Evolutionary conservation across 1,140 invertebrate genomes (phyloP).

Genomic region (Lordiphosa stackelbergi): DNA sequence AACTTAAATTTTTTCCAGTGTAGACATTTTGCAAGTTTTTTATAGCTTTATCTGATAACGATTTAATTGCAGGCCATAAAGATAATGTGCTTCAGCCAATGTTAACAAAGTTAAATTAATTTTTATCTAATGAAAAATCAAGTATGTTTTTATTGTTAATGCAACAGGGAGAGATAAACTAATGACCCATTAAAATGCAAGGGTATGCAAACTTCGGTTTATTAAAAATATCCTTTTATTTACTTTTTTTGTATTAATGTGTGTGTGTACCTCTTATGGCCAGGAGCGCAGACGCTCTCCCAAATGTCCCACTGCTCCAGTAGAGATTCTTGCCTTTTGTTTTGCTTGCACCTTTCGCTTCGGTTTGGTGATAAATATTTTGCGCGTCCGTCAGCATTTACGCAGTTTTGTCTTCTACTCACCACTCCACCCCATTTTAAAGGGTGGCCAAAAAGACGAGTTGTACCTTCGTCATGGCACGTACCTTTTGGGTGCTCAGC

Average conservation of each 20-base stretch:
- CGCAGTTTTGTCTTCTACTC: conserved; percentile 19
- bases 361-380: not conserved
- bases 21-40: too few relatives aligned
- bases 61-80: too few relatives aligned
- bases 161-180: too few relatives aligned
- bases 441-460: conserved; percentile 1
- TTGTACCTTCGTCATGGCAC: not conserved
- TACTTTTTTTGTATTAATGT: not conserved
- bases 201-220: too few relatives aligned
- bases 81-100: too few relatives aligned
- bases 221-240: not conserved
- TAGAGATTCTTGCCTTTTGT: conserved; percentile 26
- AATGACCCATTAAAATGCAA: too few relatives aligned
- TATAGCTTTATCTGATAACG: too few relatives aligned
- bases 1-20: too few relatives aligned
- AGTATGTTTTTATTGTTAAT: too few relatives aligned
- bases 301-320: not conserved
- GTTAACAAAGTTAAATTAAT: too few relatives aligned
- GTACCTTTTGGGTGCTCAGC: not conserved
- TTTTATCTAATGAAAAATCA: too few relatives aligned
- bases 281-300: conserved; percentile 23
- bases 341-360: conserved; percentile 38
- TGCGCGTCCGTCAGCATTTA: conserved; percentile 4
- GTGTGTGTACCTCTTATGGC: not conserved
- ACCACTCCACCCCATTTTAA: conserved; percentile 5